Evolutionary conservation across 2,113 vertebrate genomes (phyloP).

Genomic region (Pimephales promelas): DNA sequence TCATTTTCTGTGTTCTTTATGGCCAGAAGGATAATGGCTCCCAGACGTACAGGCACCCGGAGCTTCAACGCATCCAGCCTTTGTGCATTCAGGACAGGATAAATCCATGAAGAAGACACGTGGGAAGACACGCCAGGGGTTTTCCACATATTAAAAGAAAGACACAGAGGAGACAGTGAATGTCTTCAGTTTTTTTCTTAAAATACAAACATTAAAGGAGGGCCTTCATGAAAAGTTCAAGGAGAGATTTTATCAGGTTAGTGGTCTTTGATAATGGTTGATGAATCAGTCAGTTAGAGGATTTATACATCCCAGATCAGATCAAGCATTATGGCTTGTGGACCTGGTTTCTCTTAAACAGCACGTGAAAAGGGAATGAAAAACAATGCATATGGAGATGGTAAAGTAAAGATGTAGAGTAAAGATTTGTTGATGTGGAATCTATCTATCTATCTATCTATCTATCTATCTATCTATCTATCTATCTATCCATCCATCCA

Average conservation of each 20-base stretch:
- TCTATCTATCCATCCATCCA: no score
- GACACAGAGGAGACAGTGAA: background rate
- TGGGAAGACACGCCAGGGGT: constrained; percentile 17
- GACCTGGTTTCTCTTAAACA: constrained; percentile 8
- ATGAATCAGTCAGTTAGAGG: background rate
- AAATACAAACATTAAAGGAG: constrained; percentile 14
- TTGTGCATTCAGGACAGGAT: constrained; percentile 25
- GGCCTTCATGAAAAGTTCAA: background rate
- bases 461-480: no score
- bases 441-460: no score
- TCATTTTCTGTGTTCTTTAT: constrained; percentile 14
- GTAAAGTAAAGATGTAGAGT: no score
- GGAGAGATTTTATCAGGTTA: constrained; percentile 25
- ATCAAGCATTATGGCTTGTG: background rate
- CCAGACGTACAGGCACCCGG: constrained; percentile 29
- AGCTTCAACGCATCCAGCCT: constrained; percentile 2
- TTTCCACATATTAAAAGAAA: constrained; percentile 6
- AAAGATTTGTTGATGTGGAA: no score
- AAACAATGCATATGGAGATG: background rate
- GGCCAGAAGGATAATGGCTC: constrained; percentile 18
- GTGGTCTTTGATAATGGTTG: background rate
- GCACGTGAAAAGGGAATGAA: background rate
- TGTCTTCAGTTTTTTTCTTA: background rate
- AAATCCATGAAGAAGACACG: background rate
- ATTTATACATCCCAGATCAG: constrained; percentile 11